These are phyloP conservation scores for Hanleya hanleyi DNA, from an alignment of 2,888 invertebrate genomes.

Conservation along the genomic window DNA sequence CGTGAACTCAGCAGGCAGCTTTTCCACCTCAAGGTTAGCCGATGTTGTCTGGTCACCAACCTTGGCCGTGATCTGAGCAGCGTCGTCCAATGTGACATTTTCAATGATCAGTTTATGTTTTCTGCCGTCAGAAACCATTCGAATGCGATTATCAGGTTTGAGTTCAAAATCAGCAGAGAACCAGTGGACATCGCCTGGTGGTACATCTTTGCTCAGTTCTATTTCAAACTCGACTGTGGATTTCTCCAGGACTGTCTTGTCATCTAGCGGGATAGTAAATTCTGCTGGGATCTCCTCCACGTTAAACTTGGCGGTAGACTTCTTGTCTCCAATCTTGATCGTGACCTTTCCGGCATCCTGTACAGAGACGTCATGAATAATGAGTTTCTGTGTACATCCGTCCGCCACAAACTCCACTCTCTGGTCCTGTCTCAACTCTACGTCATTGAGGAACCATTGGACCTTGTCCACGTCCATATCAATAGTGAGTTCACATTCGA, in stretches of 20 bases:
- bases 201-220: slow-evolving; percentile 92
- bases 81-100: slow-evolving; percentile 82
- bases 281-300: slow-evolving; percentile 54
- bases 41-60: slow-evolving; percentile 14
- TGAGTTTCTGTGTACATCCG: slow-evolving; percentile 49
- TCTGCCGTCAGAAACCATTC: slow-evolving; percentile 48
- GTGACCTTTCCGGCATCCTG: slow-evolving; percentile 53
- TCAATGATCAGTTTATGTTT: slow-evolving; percentile 79
- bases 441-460: slow-evolving; percentile 21
- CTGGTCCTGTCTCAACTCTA: slow-evolving; percentile 68
- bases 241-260: slow-evolving; percentile 61
- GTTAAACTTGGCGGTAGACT: slow-evolving; percentile 46
- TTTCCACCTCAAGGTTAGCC: slow-evolving; percentile 47
- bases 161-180: slow-evolving; percentile 79
- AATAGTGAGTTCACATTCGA: slow-evolving; percentile 88
- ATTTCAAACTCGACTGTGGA: slow-evolving; percentile 83
- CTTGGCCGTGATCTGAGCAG: slow-evolving; percentile 82
- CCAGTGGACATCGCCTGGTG: slow-evolving; percentile 76
- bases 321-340: slow-evolving; percentile 43
- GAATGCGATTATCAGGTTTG: slow-evolving; percentile 50
- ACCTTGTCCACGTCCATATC: slow-evolving; percentile 78
- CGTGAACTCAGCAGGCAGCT: slow-evolving; percentile 51
- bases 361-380: slow-evolving; percentile 42
- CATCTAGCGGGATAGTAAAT: slow-evolving; percentile 57
- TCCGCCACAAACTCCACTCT: slow-evolving; percentile 45